phyloP scores from a whole-genome alignment of 2,113 vertebrate genomes.

The Bungarus multicinctus region DNA sequence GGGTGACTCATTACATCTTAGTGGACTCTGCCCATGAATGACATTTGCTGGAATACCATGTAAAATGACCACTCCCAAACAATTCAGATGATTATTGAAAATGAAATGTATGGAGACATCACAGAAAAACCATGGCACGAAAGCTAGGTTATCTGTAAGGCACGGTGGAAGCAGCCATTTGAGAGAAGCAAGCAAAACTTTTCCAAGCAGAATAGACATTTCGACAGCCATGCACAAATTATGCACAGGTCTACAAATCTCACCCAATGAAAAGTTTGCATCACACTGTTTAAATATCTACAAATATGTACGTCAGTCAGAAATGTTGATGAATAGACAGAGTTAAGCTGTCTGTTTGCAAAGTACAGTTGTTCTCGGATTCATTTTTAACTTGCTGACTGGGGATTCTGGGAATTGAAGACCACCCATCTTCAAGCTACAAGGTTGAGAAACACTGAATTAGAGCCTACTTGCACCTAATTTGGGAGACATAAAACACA shows the following conservation, averaged over 20 bases:
- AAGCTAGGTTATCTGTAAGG: not conserved
- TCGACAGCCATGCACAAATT: not conserved
- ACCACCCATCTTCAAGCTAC: not conserved
- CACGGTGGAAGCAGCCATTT: not conserved
- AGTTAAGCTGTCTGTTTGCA: not conserved
- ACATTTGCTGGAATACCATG: not conserved
- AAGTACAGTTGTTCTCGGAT: not conserved
- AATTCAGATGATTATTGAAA: not conserved
- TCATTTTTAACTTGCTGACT: not conserved
- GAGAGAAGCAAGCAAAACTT: not conserved
- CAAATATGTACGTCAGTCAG: not conserved
- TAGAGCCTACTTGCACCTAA: constrained; percentile 39
- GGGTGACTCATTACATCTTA: not conserved
- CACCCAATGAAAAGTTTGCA: not conserved
- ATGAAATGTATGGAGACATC: not conserved
- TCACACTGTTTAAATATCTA: not conserved
- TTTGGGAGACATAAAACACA: constrained; percentile 2
- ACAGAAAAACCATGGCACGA: not conserved
- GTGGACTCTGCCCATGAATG: not conserved
- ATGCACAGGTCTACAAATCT: not conserved
- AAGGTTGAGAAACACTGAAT: constrained; percentile 8
- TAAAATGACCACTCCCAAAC: not conserved
- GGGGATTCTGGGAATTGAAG: not conserved
- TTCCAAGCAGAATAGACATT: not conserved
- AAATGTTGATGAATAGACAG: not conserved